These are phyloP conservation scores for Oryctes rhinoceros DNA, from an alignment of 1,140 invertebrate species.

Conservation along the genomic window DNA sequence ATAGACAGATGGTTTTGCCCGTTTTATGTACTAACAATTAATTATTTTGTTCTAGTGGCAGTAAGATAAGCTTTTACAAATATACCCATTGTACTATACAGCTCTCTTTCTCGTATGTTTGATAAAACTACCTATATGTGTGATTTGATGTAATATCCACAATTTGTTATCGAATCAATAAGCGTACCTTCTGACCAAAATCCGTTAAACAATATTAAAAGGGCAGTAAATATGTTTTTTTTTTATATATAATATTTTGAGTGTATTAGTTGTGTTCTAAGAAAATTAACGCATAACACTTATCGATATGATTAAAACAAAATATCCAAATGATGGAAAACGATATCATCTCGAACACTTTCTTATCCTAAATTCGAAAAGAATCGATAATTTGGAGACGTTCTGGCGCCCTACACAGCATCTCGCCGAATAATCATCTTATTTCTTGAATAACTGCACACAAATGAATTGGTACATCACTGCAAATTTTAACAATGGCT, in stretches of 20 bases:
- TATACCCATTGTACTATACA: not conserved
- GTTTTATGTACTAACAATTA: not conserved
- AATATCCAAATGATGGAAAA: too few species aligned
- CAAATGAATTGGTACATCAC: not conserved
- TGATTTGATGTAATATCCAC: not conserved
- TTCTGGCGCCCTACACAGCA: conserved; percentile 26
- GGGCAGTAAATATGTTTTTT: not conserved
- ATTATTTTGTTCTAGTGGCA: conserved; percentile 13
- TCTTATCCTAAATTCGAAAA: conserved; percentile 26
- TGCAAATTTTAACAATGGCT: not conserved
- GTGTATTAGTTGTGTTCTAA: too few species aligned
- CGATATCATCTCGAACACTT: not conserved
- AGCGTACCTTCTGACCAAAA: not conserved
- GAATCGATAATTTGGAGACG: conserved; percentile 38
- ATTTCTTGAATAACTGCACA: not conserved
- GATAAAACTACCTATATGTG: not conserved
- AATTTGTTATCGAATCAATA: not conserved
- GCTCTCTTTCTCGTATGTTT: not conserved
- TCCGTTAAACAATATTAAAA: not conserved
- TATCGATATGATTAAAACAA: too few species aligned
- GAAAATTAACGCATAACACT: too few species aligned
- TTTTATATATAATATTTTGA: not conserved
- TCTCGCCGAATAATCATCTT: conserved; percentile 5
- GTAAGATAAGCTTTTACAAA: conserved; percentile 8
- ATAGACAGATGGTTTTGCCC: not conserved